phyloP scores from a whole-genome alignment of 2,888 invertebrate species.

The Crepidodera aurea region DNA sequence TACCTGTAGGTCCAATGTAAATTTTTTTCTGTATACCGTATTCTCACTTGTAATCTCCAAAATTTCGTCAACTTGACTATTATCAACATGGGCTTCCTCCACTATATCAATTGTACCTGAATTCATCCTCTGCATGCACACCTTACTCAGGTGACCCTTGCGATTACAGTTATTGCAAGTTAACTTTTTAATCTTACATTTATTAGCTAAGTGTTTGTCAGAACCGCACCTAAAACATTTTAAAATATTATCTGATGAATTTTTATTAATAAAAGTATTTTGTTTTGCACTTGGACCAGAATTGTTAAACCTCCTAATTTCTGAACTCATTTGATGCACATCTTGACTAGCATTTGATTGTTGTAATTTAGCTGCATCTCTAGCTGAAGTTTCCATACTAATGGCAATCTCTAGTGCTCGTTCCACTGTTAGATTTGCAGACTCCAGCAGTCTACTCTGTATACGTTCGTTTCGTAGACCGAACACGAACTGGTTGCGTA shows the following conservation, averaged over 20 bases:
- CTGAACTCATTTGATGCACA: neutral
- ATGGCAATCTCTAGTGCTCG: constrained; percentile 33
- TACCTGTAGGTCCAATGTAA: constrained; percentile 3
- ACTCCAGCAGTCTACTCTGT: constrained; percentile 44
- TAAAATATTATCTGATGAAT: neutral
- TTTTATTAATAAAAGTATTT: neutral
- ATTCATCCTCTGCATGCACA: neutral
- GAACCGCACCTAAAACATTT: neutral
- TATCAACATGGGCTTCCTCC: constrained; percentile 5
- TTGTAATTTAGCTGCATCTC: neutral
- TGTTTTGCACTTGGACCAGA: neutral
- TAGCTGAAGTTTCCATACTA: neutral
- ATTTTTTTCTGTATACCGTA: constrained; percentile 8
- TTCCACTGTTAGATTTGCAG: constrained; percentile 38
- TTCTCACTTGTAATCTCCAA: neutral
- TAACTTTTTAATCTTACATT: neutral
- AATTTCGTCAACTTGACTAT: no score
- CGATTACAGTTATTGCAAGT: neutral
- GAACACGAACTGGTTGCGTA: constrained; percentile 49
- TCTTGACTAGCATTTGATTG: neutral
- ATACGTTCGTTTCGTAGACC: constrained; percentile 41
- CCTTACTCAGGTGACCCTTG: constrained; percentile 10
- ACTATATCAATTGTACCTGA: constrained; percentile 7
- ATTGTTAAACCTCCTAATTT: neutral
- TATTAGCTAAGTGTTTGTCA: neutral